Conservation (phyloP, 2,888 invertebrate genomes). For the Alentia gelatinosa region DNA sequence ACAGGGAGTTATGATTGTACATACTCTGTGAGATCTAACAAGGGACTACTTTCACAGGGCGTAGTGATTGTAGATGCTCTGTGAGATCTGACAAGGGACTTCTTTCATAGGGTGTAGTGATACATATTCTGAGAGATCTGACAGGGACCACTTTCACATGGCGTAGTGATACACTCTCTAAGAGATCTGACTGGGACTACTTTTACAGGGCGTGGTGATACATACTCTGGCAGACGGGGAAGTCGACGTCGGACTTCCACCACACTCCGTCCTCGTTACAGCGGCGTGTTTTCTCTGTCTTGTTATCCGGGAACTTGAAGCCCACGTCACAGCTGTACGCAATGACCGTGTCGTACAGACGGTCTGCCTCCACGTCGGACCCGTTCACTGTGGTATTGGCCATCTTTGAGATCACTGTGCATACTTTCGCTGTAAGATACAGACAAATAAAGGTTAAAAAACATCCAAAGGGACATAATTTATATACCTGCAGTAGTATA, state of each 20-base stretch:
- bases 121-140: no score
- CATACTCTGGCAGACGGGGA: constrained; percentile 54
- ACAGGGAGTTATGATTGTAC: no score
- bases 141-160: no score
- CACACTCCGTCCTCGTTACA: constrained; percentile 60
- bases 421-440: constrained; percentile 60
- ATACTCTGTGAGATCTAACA: no score
- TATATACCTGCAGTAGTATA: no score
- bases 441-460: neutral
- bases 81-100: no score
- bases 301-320: constrained; percentile 60
- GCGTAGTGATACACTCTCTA: no score
- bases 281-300: constrained; percentile 47
- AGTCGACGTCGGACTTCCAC: constrained; percentile 18
- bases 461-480: no score
- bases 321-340: constrained; percentile 62
- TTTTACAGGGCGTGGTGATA: no score
- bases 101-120: neutral
- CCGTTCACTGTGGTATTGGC: constrained; percentile 56
- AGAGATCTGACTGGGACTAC: no score
- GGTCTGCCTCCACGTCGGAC: constrained; percentile 17
- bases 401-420: constrained; percentile 52
- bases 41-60: no score
- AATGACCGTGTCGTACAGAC: constrained; percentile 59
- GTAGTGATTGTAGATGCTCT: no score